Evolutionary conservation across 2,888 invertebrate species (phyloP), one percentile per base, ranked within the genome.

Genomic region (Prosopocoilus inquinatus): DNA sequence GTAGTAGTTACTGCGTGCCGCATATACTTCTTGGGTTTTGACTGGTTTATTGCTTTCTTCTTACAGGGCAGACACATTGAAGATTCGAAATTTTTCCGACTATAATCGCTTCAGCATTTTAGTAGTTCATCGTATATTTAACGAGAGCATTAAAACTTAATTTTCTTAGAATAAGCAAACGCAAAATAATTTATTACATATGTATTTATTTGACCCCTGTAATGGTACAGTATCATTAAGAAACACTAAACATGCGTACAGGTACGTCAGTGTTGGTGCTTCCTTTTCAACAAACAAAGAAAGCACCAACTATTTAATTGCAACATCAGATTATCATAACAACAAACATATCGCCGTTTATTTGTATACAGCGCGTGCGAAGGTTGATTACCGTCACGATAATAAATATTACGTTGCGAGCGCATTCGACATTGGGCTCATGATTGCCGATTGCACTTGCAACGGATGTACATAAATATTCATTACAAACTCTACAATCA

Each of bases 391-490:
- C 13, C 9, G 9, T 9, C 41, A 41, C 5, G 20, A 28, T 28
- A 5, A 28, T 28, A 28, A 28, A 28, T 28, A 28, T 3, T n/a
- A 41, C 12, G 36, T 9, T 41, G 59, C 61, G 41, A 41, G 9
- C 41, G 9, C 16, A 41, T 41, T 41, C 41, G 41, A 15, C 41
- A 41, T 41, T 41, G 41, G 41, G 41, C 41, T 41, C 41, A 41
- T 15, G 9, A 41, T 5, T 41, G 12, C 41, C 57, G 51, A 57
- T 57, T 57, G 20, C 20, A 28, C 20, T 28, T 28, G 20, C 20
- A 28, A 28, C 20, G 20, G 20, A 28, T 7, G 20, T 3, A 28
- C 20, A 28, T 7, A 28, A 28, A 28, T 28, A 28, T 28, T 28
- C 20, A 28, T 28, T 28, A 28, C 20, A 28, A 28, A 28, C 20